Percentiles rank a stretch among this genome's conserved stretches.
These are phyloP conservation scores for Autographa pulchrina DNA, from an alignment of 2,888 invertebrate genomes.

Conservation along the genomic window DNA sequence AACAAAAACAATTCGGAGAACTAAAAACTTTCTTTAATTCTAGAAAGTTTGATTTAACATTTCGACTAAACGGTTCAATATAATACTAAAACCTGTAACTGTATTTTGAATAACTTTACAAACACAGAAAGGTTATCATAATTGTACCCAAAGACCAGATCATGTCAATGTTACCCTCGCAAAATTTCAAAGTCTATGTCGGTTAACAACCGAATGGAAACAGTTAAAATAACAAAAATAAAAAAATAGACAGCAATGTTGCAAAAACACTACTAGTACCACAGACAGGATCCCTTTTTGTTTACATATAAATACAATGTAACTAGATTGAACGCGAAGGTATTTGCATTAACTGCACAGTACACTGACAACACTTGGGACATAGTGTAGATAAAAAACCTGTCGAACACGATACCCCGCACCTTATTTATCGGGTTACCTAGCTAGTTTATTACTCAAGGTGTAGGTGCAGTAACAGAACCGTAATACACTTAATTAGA, in stretches of 20 bases:
- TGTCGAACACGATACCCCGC: not conserved
- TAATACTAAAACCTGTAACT: not conserved
- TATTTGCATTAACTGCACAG: constrained; percentile 4
- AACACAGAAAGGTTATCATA: not conserved
- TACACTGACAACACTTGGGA: constrained; percentile 2
- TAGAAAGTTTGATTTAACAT: not conserved
- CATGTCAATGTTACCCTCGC: not conserved
- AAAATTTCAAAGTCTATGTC: too few species aligned
- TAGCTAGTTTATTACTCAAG: not conserved
- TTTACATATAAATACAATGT: constrained; percentile 3
- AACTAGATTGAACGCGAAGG: not conserved
- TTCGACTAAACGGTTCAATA: not conserved
- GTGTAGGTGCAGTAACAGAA: not conserved
- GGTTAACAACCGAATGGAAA: not conserved
- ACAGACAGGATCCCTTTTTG: constrained; percentile 2
- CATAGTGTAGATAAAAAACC: constrained; percentile 1
- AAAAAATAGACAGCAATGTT: not conserved
- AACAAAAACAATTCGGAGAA: not conserved
- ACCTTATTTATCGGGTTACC: constrained; percentile 4
- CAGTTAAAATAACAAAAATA: not conserved
- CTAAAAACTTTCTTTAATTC: not conserved
- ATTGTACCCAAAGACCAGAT: not conserved
- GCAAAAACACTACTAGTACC: not conserved
- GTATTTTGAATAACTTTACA: not conserved
- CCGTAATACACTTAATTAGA: not conserved